These are phyloP conservation scores for Himalopsyche tibetana DNA, from an alignment of 2,888 invertebrate species.

Conservation along the genomic window DNA sequence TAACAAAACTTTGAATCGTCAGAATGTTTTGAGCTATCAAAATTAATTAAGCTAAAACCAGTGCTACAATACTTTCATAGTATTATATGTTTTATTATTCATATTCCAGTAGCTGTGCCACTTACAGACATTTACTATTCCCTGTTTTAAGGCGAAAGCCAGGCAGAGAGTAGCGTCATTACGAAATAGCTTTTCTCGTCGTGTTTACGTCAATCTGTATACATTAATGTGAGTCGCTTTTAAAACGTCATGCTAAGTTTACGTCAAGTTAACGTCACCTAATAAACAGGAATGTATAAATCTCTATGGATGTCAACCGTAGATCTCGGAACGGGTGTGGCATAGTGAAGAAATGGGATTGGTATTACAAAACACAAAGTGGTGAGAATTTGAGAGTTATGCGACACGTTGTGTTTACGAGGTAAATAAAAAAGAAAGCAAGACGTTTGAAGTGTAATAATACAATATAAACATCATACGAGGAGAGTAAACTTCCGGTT, in stretches of 20 bases:
- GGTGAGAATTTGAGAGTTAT: background rate
- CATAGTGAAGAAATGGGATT: background rate
- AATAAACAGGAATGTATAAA: slow-evolving; percentile 40
- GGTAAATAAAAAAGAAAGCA: too few relatives aligned
- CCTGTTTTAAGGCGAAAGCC: background rate
- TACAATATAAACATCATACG: too few relatives aligned
- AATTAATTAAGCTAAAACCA: too few relatives aligned
- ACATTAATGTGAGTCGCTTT: slow-evolving; percentile 40
- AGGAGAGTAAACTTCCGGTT: too few relatives aligned
- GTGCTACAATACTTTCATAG: too few relatives aligned
- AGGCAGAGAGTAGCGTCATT: slow-evolving; percentile 18
- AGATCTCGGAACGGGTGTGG: background rate
- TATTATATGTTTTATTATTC: background rate
- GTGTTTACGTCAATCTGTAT: slow-evolving; percentile 42
- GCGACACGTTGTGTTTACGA: background rate
- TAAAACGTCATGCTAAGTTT: slow-evolving; percentile 42
- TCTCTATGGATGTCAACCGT: slow-evolving; percentile 40
- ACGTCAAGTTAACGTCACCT: slow-evolving; percentile 27
- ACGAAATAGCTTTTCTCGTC: slow-evolving; percentile 35
- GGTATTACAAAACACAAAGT: background rate
- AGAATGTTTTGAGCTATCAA: too few relatives aligned
- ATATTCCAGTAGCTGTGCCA: slow-evolving; percentile 35
- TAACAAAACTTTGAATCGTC: too few relatives aligned
- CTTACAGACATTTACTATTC: slow-evolving; percentile 15
- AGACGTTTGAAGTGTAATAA: too few relatives aligned